Base-by-base conservation (phyloP, 2,113 vertebrate species). In the Hippocampus mohnikei region DNA sequence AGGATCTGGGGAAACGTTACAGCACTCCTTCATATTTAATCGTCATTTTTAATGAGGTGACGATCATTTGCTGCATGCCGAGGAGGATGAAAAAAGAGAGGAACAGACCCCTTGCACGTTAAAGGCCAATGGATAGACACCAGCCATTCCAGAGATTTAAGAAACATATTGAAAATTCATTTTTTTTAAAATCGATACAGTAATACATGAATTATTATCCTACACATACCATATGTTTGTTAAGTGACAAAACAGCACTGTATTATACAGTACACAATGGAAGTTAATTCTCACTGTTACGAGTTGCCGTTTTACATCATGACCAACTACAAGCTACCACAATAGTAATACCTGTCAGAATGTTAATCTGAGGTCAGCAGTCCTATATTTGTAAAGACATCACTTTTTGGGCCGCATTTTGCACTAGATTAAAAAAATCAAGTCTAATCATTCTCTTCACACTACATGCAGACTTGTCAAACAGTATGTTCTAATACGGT, bases 31-130 rank as follows among this genome's bases (percentile, higher is more conserved):
- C 61, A 72, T 59, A 23, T 50, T 79, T 76, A 81, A 77, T 73
- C 78, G 40, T 58, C 74, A 67, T 72, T 80, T 85, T 83, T 69
- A 83, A 66, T 74, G 72, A 81, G 64, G 80, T 80, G 75, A 77
- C 69, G 82, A 85, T 87, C 46, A 86, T 86, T 89, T 90, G 81
- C 78, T 88, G 33, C 33, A 37, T 37, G 81, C 77, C 66, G 78
- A 46, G 40, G 46, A 74, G 55, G 33, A 79, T 64, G 74, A 83
- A 76, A 74, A 75, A 70, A 75, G 72, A 68, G 56, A 58, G 73
- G 78, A 85, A 76, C 76, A 70, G 66, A 58, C 56, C 66, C 81
- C n/a, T 73, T 16, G 59, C 66, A 70, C 29, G 64, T 66, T 75
- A 68, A 69, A 63, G 52, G 50, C 20, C 37, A 64, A 5, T 64